Evolutionary conservation across 2,888 invertebrate species (phyloP), one percentile per base, ranked within the genome.

Genomic region (Drosophila vallismaia): DNA sequence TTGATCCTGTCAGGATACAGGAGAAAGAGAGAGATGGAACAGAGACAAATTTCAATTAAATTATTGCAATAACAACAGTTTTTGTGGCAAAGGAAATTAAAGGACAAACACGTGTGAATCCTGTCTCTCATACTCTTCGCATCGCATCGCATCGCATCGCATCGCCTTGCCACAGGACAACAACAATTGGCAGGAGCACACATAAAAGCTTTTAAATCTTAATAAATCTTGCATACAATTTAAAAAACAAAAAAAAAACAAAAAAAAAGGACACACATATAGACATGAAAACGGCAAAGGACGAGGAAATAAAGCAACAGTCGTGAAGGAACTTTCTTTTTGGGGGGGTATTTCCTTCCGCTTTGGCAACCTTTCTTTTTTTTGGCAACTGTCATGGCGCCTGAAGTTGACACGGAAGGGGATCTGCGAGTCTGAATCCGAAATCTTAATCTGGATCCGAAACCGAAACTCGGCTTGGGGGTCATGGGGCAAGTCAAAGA

Each of bases 211-310:
- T 84, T 84, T 88, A 84, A 88, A 86, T 84, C 84, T 84, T 84
- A 88, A 84, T 84, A 84, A 84, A 84, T 84, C 88, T 84, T 84
- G 88, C 88, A 84, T 84, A 88, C 80, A 86, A 88, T 86, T 86
- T 79, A 68, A 73, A 82, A 86, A 83, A 79, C 73, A 79, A 74
- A 82, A 74, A 79, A 28, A 28, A 28, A 28, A 14, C 14, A 82
- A 87, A 83, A 79, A 74, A 82, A 74, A 79, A 77, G 68, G 59
- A 68, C 46, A 59, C 63, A 58, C 67, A 55, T 9, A 9, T 2
- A 48, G 31, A 33, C 53, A 70, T 24, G 45, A 40, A 62, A 71
- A 54, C 50, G 36, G 50, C 40, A 51, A 55, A 50, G 68, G 50
- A 53, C 55, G 64, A 60, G 60, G 71, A 75, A 81, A 68, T 77